These are phyloP conservation scores for Enteromius anoplus DNA, from an alignment of 2,797 vertebrate genomes.

Conservation along the genomic window DNA sequence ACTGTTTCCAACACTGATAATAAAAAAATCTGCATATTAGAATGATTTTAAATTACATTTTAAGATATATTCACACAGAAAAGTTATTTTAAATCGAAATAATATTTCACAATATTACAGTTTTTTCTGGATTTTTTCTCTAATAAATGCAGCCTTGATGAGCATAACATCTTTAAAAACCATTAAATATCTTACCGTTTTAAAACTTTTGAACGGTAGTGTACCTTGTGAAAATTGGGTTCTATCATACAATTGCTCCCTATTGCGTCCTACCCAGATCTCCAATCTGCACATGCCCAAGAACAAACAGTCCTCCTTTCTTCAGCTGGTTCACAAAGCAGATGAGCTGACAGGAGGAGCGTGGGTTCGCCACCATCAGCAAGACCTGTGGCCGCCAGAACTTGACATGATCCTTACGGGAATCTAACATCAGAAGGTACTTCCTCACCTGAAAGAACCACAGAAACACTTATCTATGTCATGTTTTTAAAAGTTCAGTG, in stretches of 20 bases:
- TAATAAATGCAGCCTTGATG: too few relatives aligned
- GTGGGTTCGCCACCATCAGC: conserved; percentile 94
- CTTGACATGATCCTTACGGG: conserved; percentile 97
- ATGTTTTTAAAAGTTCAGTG: neutral
- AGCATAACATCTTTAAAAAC: too few relatives aligned
- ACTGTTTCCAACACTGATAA: too few relatives aligned
- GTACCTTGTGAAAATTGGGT: neutral
- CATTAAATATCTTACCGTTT: too few relatives aligned
- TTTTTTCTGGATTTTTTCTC: too few relatives aligned
- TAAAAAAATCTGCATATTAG: too few relatives aligned
- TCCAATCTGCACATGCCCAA: conserved; percentile 93
- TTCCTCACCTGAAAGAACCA: conserved; percentile 86
- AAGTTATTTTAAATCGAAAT: too few relatives aligned
- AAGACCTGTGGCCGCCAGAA: conserved; percentile 98
- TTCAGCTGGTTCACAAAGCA: conserved; percentile 96
- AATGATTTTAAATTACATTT: too few relatives aligned
- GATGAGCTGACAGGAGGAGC: conserved; percentile 90
- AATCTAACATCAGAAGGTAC: conserved; percentile 93
- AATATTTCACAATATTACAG: too few relatives aligned
- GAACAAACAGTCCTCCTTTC: conserved; percentile 92
- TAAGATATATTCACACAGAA: too few relatives aligned
- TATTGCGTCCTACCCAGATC: conserved; percentile 84
- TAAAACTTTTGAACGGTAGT: too few relatives aligned
- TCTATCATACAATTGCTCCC: neutral
- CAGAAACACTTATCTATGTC: neutral